Base-by-base conservation (phyloP, 1,140 invertebrate species). In the Nasonia vitripennis region DNA sequence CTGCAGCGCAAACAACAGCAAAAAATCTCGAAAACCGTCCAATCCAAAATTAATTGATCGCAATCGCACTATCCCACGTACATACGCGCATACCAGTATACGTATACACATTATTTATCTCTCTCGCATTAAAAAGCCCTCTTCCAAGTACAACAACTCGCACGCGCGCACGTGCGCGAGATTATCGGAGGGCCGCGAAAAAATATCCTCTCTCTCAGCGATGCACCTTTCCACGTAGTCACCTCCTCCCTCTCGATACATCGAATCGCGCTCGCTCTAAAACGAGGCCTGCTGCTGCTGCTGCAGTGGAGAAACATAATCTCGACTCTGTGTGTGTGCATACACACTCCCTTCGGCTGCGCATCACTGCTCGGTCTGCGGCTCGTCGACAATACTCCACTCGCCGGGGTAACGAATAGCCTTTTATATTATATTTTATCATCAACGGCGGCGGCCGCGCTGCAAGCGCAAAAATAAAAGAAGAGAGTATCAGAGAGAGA, bases 361-460 rank as follows among this genome's bases (percentile, higher is more conserved):
- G 78, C 78, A 68, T 79, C 78, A 68, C 62, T 71, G 79, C 67
- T n/a, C 55, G 37, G 37, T n/a, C 23, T 45, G 20, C 5, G 48
- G 12, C 86, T 78, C 83, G 81, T 86, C 82, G 88, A 89, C 87
- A 88, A 88, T 88, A 89, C 86, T 88, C 71, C 81, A 73, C 45
- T 41, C 73, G 84, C 86, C 86, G 55, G 27, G 55, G 85, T 88
- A 90, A 90, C 88, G 89, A 89, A 88, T 87, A 87, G 88, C 85
- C 86, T 89, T 90, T 89, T 89, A 90, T 90, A 90, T 90, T 89
- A 89, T 89, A 91, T 90, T 91, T 91, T 89, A 92, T 92, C 89
- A 89, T 90, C 86, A 87, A 9, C 67, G 20, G 48, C 48, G 41
- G 55, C 77, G 34, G 34, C 34, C 34, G 34, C 78, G 81, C 55